A percentile compares a stretch with the other conserved stretches of the same genome.
phyloP scores from a whole-genome alignment of 2,113 vertebrate genomes.

The Tapirus terrestris region DNA sequence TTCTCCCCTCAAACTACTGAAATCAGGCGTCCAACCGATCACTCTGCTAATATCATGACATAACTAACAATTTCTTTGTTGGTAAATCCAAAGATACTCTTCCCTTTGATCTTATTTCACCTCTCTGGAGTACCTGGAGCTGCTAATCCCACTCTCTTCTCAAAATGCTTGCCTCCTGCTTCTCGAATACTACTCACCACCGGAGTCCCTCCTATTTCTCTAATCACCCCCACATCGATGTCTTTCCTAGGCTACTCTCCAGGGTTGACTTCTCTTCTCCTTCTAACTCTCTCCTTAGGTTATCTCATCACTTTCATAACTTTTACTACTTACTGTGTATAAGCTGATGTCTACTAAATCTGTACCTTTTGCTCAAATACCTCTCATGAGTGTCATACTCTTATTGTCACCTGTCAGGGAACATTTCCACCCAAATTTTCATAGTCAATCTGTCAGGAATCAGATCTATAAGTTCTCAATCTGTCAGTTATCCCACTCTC shows the following conservation, averaged over 20 bases:
- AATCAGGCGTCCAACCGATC: background rate
- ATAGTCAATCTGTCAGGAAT: background rate
- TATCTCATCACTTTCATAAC: background rate
- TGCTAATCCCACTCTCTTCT: background rate
- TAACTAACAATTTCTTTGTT: background rate
- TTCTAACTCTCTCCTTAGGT: background rate
- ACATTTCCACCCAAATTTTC: background rate
- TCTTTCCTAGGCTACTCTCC: background rate
- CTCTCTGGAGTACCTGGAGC: background rate
- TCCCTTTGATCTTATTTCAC: background rate
- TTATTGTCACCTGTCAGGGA: background rate
- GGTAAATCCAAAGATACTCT: background rate
- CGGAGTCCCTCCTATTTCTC: background rate
- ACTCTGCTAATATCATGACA: conserved; percentile 5
- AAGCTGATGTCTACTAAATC: background rate
- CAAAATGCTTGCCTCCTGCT: background rate
- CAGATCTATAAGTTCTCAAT: background rate
- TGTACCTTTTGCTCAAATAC: background rate
- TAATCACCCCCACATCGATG: no score
- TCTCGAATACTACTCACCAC: no score
- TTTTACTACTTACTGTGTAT: background rate
- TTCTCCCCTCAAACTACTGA: background rate
- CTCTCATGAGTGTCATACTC: background rate
- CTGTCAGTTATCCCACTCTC: background rate
- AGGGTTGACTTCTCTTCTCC: background rate